A percentile compares a stretch with the other conserved stretches of the same genome.
Evolutionary conservation across 2,888 invertebrate species (phyloP).

Genomic region (Unio delphinus): DNA sequence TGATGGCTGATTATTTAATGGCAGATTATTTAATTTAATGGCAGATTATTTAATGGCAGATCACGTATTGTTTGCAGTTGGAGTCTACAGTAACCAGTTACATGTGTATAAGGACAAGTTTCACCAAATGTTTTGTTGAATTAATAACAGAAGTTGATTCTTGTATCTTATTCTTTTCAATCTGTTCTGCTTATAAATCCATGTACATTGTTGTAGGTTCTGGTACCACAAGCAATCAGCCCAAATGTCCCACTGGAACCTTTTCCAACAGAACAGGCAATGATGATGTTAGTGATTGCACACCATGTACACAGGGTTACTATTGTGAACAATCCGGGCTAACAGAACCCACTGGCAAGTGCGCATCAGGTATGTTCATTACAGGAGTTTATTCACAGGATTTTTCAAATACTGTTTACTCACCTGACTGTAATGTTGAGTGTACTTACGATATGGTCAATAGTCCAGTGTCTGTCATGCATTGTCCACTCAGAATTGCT

Average conservation of each 20-base stretch:
- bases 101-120: background rate
- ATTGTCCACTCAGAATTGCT: no score
- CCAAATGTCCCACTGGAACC: slow-evolving; percentile 60
- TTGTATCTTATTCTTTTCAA: background rate
- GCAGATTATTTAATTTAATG: no score
- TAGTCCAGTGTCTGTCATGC: no score
- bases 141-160: background rate
- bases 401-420: no score
- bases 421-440: no score
- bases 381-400: no score
- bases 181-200: background rate
- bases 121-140: background rate
- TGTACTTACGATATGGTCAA: no score
- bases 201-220: slow-evolving; percentile 22
- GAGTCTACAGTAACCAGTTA: no score
- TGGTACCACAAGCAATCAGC: slow-evolving; percentile 50
- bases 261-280: slow-evolving; percentile 63
- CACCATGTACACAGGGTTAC: slow-evolving; percentile 55
- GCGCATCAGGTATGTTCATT: slow-evolving; percentile 46
- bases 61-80: no score
- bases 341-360: slow-evolving; percentile 57
- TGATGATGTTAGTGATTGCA: slow-evolving; percentile 48
- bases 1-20: no score
- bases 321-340: slow-evolving; percentile 59
- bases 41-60: no score